Evolutionary conservation across 2,888 invertebrate species (phyloP), one percentile per base, ranked within the genome.

Genomic region (Drosophila rellima): DNA sequence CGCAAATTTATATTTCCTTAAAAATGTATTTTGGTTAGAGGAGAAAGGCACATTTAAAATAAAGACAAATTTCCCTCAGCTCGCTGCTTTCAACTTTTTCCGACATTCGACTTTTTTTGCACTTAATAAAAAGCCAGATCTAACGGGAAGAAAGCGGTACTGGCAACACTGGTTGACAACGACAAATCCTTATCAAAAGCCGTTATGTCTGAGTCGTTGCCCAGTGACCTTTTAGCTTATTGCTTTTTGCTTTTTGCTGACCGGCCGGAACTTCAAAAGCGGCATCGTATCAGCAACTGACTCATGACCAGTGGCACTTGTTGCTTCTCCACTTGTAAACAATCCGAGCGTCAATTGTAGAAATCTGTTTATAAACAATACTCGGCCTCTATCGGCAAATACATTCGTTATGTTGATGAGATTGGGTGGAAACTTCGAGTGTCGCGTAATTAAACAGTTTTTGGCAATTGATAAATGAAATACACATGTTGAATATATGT

Each of bases 281-380:
- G 48, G 31, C 42, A 2, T 20, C 69, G 70, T 75, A 83, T 83
- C 78, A 77, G 54, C 50, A 15, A 23, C 10, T 57, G 66, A 66
- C n/a, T 74, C 66, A 74, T 47, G 44, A 31, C 45, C 15, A 20
- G 29, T 29, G 37, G 44, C 45, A 69, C 55, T 75, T 73, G 60
- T 68, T 63, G 73, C 55, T 50, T 13, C 8, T 33, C 10, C 11
- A 31, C 13, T 31, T 33, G 48, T 56, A 56, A 35, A 42, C 47
- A 64, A 57, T 39, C 54, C 18, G 10, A 17, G 17, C 18, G n/a
- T 29, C 26, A 48, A 54, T 40, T 45, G 39, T 17, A 6, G 20
- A 18, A 45, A 56, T 11, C 17, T 33, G 52, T 47, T 42, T 57
- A 29, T 54, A 64, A 70, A 70, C 54, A 56, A 37, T 66, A n/a